Evolutionary conservation across 2,113 vertebrate species (phyloP), one percentile per base, ranked within the genome.

Genomic region (Seriola rivoliana): DNA sequence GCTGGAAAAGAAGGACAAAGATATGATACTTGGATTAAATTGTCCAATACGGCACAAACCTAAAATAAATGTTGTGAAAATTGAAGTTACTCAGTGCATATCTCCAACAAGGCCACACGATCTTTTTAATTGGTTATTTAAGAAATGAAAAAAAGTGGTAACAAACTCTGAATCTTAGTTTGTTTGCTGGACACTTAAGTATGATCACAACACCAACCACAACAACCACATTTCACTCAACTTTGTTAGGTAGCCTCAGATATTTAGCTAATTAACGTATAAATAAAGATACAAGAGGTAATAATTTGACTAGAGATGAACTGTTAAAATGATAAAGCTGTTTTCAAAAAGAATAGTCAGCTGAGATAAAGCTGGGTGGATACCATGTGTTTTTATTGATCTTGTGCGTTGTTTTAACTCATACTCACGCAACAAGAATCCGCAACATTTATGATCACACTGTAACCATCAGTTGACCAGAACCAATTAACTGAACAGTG

Each of bases 1-100:
- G 67, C 70, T 76, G 81, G 60, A 63, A 85, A 78, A 88, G 55
- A 85, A 87, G 78, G 76, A 88, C 55, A 79, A 48, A 71, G 75
- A 84, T 78, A 74, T 71, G 62, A 50, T 48, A 65, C 67, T 80
- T 69, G 14, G 64, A 86, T 84, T 78, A 67, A 81, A 84, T 76
- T 68, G 78, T 81, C 34, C 50, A 78, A 11, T 52, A 48, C 17
- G 2, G 65, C 60, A 40, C 21, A 36, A 63, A 60, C 29, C 38
- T 8, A 25, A 60, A 71, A 69, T 77, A 71, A 70, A 70, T 42
- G 21, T 29, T 55, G 50, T 54, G 12, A 74, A 79, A 77, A 40
- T 57, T 46, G n/a, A 13, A 5, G 66, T 46, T 54, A 72, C 29
- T 66, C 64, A 66, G 17, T 54, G 63, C 12, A 36, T 48, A 19